A percentile compares a stretch with the other conserved stretches of the same genome.
Evolutionary conservation across 2,888 invertebrate genomes (phyloP).

Genomic region (Amphipoea oculea): DNA sequence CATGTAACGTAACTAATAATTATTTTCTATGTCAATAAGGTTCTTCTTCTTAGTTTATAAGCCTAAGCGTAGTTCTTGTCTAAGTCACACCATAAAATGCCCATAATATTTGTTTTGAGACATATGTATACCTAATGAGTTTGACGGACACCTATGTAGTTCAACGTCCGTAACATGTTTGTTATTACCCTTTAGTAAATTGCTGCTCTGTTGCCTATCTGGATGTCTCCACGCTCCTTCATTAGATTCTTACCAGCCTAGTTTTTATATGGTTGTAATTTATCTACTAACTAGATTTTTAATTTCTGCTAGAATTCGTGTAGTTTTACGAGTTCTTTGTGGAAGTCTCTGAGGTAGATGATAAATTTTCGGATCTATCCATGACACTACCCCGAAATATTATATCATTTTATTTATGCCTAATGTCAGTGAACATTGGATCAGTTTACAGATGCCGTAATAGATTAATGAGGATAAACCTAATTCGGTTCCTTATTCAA

Average conservation of each 20-base stretch:
- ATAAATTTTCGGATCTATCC: neutral
- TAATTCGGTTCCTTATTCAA: neutral
- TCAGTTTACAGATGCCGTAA: neutral
- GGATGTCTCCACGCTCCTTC: neutral
- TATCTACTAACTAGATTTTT: slow-evolving; percentile 12
- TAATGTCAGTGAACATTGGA: neutral
- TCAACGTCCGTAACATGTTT: neutral
- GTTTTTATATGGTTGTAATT: slow-evolving; percentile 11
- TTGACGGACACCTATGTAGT: neutral
- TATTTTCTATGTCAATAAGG: neutral
- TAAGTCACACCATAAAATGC: neutral
- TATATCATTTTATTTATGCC: neutral
- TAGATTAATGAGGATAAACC: neutral
- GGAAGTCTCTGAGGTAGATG: neutral
- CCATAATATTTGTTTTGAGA: neutral
- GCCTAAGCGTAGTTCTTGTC: neutral
- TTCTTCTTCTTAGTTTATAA: neutral
- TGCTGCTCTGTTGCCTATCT: neutral
- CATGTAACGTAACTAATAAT: neutral
- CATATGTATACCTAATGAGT: neutral
- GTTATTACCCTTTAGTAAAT: neutral
- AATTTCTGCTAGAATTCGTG: slow-evolving; percentile 11
- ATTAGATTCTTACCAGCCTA: slow-evolving; percentile 19
- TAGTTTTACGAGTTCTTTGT: neutral
- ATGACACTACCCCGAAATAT: neutral